These are phyloP conservation scores for Caenorhabditis inopinata DNA, from an alignment of 1,140 invertebrate species.

Conservation along the genomic window DNA sequence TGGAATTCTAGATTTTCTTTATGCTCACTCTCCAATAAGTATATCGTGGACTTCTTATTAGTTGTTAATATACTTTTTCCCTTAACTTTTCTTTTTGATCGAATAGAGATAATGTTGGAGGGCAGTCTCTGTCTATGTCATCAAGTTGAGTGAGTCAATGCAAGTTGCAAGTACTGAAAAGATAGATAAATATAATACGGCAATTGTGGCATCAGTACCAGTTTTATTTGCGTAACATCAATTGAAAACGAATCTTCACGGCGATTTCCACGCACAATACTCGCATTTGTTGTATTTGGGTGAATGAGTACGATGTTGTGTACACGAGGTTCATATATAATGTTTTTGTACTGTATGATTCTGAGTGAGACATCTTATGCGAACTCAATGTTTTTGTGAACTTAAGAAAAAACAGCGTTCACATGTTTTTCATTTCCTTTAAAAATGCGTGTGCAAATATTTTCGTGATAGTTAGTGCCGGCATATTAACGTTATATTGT, in stretches of 20 bases:
- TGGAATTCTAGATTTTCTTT: too few species aligned
- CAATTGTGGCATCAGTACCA: slow-evolving; percentile 17
- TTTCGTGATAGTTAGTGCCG: not conserved
- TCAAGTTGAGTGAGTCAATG: not conserved
- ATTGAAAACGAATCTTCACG: slow-evolving; percentile 26
- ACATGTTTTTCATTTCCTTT: too few species aligned
- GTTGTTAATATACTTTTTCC: too few species aligned
- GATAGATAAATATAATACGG: slow-evolving; percentile 28
- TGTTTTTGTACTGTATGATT: not conserved
- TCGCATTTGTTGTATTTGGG: not conserved
- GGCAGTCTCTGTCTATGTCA: too few species aligned
- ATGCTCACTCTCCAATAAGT: too few species aligned
- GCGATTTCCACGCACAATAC: not conserved
- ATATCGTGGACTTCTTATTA: too few species aligned
- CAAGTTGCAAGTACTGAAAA: slow-evolving; percentile 6
- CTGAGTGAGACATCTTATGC: too few species aligned
- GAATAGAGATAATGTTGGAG: not conserved
- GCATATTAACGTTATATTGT: not conserved
- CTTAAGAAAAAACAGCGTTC: too few species aligned
- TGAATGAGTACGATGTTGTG: slow-evolving; percentile 12
- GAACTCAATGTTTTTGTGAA: too few species aligned
- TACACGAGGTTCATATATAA: not conserved
- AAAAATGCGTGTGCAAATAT: too few species aligned
- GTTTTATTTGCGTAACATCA: slow-evolving; percentile 30
- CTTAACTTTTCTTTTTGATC: not conserved